Base-by-base conservation (phyloP, 2,113 vertebrate species). In the human region DNA sequence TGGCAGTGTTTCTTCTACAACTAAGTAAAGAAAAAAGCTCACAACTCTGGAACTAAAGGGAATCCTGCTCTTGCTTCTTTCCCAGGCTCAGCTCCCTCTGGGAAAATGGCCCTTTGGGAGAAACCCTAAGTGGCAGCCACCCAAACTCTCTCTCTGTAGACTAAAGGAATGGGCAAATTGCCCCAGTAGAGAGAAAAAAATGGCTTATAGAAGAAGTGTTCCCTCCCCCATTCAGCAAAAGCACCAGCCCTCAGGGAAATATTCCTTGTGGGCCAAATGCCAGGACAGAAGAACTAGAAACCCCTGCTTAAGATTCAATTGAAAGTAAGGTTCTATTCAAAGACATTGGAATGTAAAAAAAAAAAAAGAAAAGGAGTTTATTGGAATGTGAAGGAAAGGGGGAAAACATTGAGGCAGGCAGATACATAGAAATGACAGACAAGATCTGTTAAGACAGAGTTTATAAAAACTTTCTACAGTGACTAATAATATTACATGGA, bases 1-100 rank as follows among this genome's bases (percentile, higher is more conserved):
- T 97, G 94, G 66, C 95, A 90, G 7, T 38, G 35, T 78, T 96
- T 96, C 90, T 90, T 92, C 59, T 89, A 25, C 72, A 59, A 35
- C 3, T 48, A 70, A 73, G 91, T 82, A 89, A 52, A 55, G 27
- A 66, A 55, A 14, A 83, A 75, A 16, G 3, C 80, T 92, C 80
- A 85, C 73, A 82, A 89, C n/a, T 85, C 94, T 38, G 52, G 66
- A 90, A 89, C 88, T 89, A 88, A 93, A 98, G 96, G 84, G 95
- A 98, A 97, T 72, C 68, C 81, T 92, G 17, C 11, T 64, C 66
- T 83, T 61, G 90, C 66, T 89, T 66, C 57, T 96, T 98, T 98
- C 98, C 97, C 98, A 98, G 92, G 96, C 97, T 86, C 80, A n/a
- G 25, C 45, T 89, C 93, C 76, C 94, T 97, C 95, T 97, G 94